A percentile compares a stretch with the other conserved stretches of the same genome.
phyloP scores from a whole-genome alignment of 2,888 invertebrate genomes.

The Charanyca ferruginea region DNA sequence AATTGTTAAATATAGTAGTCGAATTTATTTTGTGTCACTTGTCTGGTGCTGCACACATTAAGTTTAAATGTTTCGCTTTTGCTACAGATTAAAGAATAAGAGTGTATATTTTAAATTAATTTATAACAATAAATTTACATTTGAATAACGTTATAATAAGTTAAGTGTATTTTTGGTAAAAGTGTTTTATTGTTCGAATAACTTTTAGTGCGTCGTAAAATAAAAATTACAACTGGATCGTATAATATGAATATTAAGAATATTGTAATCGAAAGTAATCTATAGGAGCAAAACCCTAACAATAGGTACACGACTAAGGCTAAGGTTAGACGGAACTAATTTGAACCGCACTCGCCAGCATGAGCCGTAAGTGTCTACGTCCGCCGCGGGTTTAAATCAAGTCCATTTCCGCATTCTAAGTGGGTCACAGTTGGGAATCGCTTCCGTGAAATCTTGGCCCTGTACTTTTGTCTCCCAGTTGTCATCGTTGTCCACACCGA shows the following conservation, averaged over 20 bases:
- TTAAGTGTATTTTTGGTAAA: constrained; percentile 49
- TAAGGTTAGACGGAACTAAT: not conserved
- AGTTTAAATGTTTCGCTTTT: constrained; percentile 9
- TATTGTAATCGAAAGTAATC: not conserved
- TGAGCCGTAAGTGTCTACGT: too few relatives aligned
- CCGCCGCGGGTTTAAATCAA: not conserved
- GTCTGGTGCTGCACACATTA: constrained; percentile 23
- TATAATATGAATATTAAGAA: constrained; percentile 12
- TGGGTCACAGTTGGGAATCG: not conserved
- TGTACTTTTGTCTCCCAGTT: not conserved
- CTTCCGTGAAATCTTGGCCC: not conserved
- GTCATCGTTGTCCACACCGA: not conserved
- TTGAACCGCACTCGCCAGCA: too few relatives aligned
- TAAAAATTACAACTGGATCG: not conserved
- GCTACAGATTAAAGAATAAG: constrained; percentile 20
- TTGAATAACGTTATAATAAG: constrained; percentile 41
- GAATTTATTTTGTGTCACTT: constrained; percentile 13
- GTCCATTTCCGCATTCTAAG: not conserved
- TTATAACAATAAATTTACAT: constrained; percentile 44
- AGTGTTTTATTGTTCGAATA: constrained; percentile 51
- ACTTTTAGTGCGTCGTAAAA: constrained; percentile 17
- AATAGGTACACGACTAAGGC: not conserved
- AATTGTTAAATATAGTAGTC: constrained; percentile 21
- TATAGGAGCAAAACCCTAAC: not conserved
- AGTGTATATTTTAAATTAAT: constrained; percentile 38